Evolutionary conservation across 2,797 vertebrate genomes (phyloP).

Genomic region (Phrynocephalus guinanensis): DNA sequence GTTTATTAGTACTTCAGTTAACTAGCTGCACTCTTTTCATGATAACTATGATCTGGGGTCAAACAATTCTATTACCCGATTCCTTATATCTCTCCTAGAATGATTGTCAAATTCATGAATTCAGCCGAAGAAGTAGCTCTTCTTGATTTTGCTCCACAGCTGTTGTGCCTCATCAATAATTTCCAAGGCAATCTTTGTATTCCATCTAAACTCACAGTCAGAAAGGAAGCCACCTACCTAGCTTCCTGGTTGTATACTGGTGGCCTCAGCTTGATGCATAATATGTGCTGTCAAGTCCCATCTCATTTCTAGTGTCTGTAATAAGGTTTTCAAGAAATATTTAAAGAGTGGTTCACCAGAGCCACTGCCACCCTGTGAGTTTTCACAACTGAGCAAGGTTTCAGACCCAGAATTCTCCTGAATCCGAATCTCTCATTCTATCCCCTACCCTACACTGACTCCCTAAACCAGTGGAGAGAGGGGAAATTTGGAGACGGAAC

Average conservation of each 20-base stretch:
- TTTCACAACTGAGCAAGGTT: too few relatives aligned
- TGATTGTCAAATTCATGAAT: background rate
- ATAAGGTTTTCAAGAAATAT: too few relatives aligned
- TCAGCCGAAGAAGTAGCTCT: background rate
- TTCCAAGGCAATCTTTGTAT: constrained; percentile 13
- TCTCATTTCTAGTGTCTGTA: too few relatives aligned
- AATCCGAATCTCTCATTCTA: too few relatives aligned
- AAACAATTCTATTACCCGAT: background rate
- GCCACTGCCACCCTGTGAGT: too few relatives aligned
- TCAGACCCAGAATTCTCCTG: too few relatives aligned
- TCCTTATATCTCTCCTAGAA: background rate
- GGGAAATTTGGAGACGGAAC: too few relatives aligned
- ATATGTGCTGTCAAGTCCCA: too few relatives aligned
- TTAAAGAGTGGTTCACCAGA: too few relatives aligned
- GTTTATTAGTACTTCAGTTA: background rate
- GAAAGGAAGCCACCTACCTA: background rate
- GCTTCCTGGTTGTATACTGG: constrained; percentile 6
- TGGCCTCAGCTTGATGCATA: background rate
- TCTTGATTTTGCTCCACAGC: background rate
- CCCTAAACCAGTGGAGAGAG: too few relatives aligned
- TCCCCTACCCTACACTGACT: too few relatives aligned
- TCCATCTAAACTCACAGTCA: background rate
- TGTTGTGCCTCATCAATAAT: constrained; percentile 7
- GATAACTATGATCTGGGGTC: background rate
- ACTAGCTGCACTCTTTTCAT: background rate